These are phyloP conservation scores for Grallaria varia DNA, from an alignment of 2,113 vertebrate species.

Conservation along the genomic window DNA sequence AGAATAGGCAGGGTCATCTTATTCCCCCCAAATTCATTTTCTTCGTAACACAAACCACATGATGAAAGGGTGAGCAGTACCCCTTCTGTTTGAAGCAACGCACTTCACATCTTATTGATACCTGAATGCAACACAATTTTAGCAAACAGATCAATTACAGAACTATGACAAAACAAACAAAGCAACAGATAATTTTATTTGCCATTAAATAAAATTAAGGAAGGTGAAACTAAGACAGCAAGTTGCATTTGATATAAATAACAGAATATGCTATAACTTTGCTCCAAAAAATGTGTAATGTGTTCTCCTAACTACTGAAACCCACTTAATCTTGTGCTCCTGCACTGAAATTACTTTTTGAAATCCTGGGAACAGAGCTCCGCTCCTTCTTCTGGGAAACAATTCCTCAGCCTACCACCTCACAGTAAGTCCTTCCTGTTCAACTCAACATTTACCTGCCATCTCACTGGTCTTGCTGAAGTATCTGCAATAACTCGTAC, in stretches of 20 bases:
- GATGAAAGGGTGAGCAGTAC: neutral
- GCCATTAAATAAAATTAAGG: neutral
- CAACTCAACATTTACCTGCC: neutral
- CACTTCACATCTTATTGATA: neutral
- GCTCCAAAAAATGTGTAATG: neutral
- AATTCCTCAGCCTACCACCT: neutral
- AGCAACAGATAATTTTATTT: neutral
- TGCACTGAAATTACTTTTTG: neutral
- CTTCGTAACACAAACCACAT: neutral
- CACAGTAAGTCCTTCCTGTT: neutral
- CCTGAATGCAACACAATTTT: neutral
- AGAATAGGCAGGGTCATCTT: neutral
- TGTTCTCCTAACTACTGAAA: neutral
- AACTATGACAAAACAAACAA: neutral
- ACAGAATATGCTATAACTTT: neutral
- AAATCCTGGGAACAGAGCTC: neutral
- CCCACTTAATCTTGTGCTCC: neutral
- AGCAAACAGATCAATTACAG: neutral
- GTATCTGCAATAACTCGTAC: neutral
- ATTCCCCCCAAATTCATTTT: neutral
- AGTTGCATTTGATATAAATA: neutral
- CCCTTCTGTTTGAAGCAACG: neutral
- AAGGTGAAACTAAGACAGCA: neutral
- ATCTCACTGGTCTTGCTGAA: neutral
- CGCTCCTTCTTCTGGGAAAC: neutral